Evolutionary conservation across 1,140 invertebrate species (phyloP).

Genomic region (Lutraria rhynchaena): DNA sequence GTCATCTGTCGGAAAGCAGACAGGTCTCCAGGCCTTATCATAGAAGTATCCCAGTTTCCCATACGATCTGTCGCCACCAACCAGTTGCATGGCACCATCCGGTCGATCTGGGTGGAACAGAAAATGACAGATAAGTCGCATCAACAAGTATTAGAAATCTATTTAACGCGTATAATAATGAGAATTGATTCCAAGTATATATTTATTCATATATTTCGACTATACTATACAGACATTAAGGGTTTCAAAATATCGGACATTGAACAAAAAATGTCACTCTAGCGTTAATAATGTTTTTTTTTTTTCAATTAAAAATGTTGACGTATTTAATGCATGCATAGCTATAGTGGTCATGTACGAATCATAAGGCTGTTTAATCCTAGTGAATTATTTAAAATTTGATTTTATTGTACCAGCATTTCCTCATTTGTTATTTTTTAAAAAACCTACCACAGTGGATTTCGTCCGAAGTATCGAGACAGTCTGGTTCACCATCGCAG

Average conservation of each 20-base stretch:
- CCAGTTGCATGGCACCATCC: slow-evolving; percentile 25
- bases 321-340: neutral
- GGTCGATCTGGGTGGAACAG: slow-evolving; percentile 37
- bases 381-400: no score
- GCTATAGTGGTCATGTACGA: neutral
- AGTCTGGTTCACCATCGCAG: slow-evolving; percentile 31
- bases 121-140: no score
- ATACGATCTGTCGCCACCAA: slow-evolving; percentile 22
- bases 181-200: no score
- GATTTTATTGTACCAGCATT: no score
- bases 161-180: no score
- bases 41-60: slow-evolving; percentile 42
- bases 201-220: no score
- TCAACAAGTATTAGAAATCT: no score
- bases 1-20: slow-evolving; percentile 13
- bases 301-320: neutral
- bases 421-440: no score
- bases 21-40: slow-evolving; percentile 22
- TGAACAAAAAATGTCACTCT: no score
- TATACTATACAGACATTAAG: no score
- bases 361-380: neutral
- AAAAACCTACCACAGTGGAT: slow-evolving; percentile 11
- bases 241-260: no score
- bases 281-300: no score
- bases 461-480: slow-evolving; percentile 18